A percentile compares a stretch with the other conserved stretches of the same genome.
Conservation (phyloP, 2,113 vertebrate genomes). For the Lampris megalopsis region DNA sequence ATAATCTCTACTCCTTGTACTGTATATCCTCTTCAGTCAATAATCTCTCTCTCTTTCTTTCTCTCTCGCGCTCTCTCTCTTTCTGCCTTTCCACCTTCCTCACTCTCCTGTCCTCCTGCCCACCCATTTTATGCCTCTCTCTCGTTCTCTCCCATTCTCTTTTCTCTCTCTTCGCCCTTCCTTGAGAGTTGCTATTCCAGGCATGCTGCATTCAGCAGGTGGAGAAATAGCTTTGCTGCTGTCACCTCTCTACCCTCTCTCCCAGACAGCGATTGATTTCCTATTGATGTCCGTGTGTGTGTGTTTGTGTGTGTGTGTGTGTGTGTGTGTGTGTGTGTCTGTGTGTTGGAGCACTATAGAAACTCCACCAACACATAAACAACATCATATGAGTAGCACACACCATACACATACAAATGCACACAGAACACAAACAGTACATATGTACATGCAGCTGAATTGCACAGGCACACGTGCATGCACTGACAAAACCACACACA, state of each 20-base stretch:
- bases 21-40: slow-evolving; percentile 71
- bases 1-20: slow-evolving; percentile 66
- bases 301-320: background rate
- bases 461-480: background rate
- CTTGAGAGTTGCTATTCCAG: slow-evolving; percentile 57
- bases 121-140: background rate
- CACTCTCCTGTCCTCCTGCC: background rate
- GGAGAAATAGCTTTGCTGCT: slow-evolving; percentile 70
- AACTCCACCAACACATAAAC: background rate
- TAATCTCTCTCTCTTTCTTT: slow-evolving; percentile 41
- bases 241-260: slow-evolving; percentile 53
- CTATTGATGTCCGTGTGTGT: slow-evolving; percentile 56
- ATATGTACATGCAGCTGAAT: too few species aligned
- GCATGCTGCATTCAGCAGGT: slow-evolving; percentile 50
- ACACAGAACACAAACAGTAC: background rate
- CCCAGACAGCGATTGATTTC: slow-evolving; percentile 70
- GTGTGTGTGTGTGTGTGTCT: background rate
- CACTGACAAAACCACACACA: background rate
- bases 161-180: background rate
- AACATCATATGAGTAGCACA: too few species aligned
- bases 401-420: background rate
- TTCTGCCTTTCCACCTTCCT: background rate
- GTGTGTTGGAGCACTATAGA: background rate
- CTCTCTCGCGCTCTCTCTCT: background rate
- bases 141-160: too few species aligned